Conservation (phyloP, 1,140 invertebrate species). For the Sycophila sp. region DNA sequence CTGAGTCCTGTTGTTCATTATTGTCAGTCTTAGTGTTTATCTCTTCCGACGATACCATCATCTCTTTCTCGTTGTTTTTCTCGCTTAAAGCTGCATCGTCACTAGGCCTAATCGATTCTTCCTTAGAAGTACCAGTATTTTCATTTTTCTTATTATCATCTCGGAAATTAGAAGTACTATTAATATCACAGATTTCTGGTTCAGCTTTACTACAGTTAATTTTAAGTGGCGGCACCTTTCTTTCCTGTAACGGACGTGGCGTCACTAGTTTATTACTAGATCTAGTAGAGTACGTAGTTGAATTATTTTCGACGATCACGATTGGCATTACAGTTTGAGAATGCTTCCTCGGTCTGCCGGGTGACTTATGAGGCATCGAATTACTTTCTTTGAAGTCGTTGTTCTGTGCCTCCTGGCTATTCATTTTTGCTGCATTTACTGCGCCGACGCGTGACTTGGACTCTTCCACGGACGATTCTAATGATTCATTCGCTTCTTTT, state of each 20-base stretch:
- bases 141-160: slow-evolving; percentile 2
- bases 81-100: background rate
- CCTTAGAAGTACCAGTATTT: background rate
- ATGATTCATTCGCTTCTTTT: slow-evolving; percentile 1
- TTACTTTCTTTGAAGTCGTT: background rate
- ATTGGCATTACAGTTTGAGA: background rate
- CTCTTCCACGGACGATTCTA: background rate
- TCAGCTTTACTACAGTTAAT: slow-evolving; percentile 39
- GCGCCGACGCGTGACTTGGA: background rate
- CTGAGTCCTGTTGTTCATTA: background rate
- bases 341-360: slow-evolving; percentile 15
- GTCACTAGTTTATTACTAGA: slow-evolving; percentile 11
- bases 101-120: background rate
- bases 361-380: background rate
- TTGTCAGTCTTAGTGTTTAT: background rate
- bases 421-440: background rate
- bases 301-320: too few relatives aligned
- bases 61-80: background rate
- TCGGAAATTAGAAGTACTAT: slow-evolving; percentile 33
- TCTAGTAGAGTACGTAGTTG: slow-evolving; percentile 20
- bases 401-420: background rate
- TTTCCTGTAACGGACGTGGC: background rate
- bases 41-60: background rate
- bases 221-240: background rate
- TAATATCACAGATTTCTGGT: slow-evolving; percentile 47